Percentiles rank a stretch among this genome's conserved stretches.
Conservation (phyloP, 2,113 vertebrate species). For the Neolamprologus hecqui region DNA sequence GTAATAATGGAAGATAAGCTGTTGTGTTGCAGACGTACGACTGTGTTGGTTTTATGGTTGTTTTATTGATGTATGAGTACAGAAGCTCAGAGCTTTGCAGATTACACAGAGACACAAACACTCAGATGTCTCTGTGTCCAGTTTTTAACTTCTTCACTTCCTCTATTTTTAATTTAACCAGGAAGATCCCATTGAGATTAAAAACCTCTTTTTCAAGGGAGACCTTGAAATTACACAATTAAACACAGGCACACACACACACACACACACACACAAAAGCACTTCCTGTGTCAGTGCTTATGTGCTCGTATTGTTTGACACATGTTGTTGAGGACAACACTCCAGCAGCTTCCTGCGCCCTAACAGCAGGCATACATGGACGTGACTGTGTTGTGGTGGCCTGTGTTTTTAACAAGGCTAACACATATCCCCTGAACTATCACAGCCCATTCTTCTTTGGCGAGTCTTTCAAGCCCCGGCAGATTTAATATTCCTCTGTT, state of each 20-base stretch:
- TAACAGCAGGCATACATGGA: neutral
- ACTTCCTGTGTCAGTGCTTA: neutral
- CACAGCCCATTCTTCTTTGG: neutral
- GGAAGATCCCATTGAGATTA: neutral
- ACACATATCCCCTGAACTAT: neutral
- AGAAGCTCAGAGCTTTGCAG: neutral
- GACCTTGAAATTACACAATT: neutral
- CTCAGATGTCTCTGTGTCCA: neutral
- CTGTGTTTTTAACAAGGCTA: neutral
- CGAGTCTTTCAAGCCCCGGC: accelerated
- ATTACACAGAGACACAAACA: neutral
- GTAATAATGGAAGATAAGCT: neutral
- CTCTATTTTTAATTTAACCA: neutral
- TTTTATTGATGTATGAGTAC: neutral
- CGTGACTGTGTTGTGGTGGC: neutral
- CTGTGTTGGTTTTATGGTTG: neutral
- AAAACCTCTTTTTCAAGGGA: neutral
- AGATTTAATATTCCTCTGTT: neutral
- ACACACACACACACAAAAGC: neutral
- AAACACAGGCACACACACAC: neutral
- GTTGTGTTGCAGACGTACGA: neutral
- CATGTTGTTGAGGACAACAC: neutral
- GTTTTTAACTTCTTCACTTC: neutral
- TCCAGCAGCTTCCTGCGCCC: neutral
- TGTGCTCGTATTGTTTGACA: neutral